These are phyloP conservation scores for Lithobates pipiens DNA, from an alignment of 2,797 vertebrate species.

Conservation along the genomic window DNA sequence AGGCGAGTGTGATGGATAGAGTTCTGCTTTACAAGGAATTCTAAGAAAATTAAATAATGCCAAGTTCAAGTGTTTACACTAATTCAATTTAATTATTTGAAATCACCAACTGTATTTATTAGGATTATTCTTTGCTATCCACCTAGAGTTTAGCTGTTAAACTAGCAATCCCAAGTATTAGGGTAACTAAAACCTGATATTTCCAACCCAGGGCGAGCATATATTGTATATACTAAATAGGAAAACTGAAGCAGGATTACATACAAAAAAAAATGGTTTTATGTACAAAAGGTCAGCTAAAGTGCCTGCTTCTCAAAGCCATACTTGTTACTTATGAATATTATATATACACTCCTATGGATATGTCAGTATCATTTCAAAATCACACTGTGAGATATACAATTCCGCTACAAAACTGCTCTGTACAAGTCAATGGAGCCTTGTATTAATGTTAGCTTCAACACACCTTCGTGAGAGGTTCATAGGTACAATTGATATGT, in stretches of 20 bases:
- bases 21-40: no score
- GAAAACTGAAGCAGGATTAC: conserved; percentile 1
- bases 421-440: background rate
- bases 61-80: no score
- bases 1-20: no score
- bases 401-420: conserved; percentile 7
- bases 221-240: background rate
- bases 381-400: conserved; percentile 5
- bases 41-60: no score
- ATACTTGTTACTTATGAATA: conserved; percentile 4
- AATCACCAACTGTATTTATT: no score
- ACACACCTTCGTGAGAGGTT: background rate
- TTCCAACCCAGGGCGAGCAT: background rate
- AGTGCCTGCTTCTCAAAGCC: conserved; percentile 3
- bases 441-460: conserved; percentile 12
- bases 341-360: conserved; percentile 14
- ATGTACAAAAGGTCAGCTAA: background rate
- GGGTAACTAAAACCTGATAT: background rate
- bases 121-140: no score
- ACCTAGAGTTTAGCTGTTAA: no score
- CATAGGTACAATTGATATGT: background rate
- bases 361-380: conserved; percentile 19
- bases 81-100: no score
- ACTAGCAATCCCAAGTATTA: background rate
- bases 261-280: background rate